phyloP scores from a whole-genome alignment of 2,888 invertebrate genomes.

The Eupithecia subumbrata region DNA sequence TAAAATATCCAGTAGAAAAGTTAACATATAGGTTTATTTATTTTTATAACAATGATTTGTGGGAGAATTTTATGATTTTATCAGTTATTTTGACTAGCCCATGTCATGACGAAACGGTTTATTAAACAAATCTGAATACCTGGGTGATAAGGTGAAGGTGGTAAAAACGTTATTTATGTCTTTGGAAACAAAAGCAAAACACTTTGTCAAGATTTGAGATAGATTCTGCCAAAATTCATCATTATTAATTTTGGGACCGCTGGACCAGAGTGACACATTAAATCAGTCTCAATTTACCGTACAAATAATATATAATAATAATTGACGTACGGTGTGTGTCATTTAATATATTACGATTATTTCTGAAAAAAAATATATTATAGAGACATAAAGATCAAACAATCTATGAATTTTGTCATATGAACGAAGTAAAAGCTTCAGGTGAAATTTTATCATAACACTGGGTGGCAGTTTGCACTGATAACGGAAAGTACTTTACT shows the following conservation, averaged over 20 bases:
- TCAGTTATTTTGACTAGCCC: too few relatives aligned
- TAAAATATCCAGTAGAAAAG: too few relatives aligned
- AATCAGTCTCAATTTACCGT: not conserved
- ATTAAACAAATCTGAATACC: too few relatives aligned
- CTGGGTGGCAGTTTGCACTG: slow-evolving; percentile 2
- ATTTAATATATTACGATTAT: not conserved
- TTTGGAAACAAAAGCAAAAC: not conserved
- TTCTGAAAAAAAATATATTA: not conserved
- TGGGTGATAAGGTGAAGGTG: not conserved
- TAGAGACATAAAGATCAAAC: not conserved
- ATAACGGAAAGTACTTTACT: not conserved
- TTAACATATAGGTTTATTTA: too few relatives aligned
- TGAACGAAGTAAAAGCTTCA: not conserved
- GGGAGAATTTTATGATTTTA: too few relatives aligned
- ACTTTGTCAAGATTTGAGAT: not conserved
- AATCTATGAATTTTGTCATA: not conserved
- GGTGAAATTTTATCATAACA: not conserved
- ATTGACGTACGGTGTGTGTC: too few relatives aligned
- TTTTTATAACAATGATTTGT: too few relatives aligned
- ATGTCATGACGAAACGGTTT: too few relatives aligned
- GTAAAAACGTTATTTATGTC: not conserved
- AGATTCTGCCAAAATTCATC: not conserved
- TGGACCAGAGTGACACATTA: not conserved
- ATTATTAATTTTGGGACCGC: not conserved
- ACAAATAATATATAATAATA: too few relatives aligned